Evolutionary conservation across 2,797 vertebrate species (phyloP).

Genomic region (Brachyalestes nurse): DNA sequence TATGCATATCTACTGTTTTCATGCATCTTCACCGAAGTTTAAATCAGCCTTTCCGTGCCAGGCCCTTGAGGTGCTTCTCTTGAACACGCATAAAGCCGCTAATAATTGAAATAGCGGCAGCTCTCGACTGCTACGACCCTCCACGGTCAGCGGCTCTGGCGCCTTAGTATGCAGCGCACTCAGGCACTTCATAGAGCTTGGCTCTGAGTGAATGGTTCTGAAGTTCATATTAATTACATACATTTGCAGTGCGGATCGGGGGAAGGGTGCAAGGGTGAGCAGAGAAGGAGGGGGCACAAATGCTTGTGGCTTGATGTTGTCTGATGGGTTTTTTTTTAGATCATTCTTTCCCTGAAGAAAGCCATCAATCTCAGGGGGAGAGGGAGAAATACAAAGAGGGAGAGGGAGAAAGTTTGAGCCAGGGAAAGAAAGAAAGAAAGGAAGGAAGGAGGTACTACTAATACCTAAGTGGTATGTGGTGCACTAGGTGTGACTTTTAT

Average conservation of each 20-base stretch:
- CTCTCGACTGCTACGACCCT: background rate
- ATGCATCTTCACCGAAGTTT: background rate
- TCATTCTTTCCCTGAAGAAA: constrained; percentile 9
- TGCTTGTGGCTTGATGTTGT: constrained; percentile 8
- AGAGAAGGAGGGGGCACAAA: background rate
- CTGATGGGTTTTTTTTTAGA: constrained; percentile 33
- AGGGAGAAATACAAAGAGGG: background rate
- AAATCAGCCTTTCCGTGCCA: background rate
- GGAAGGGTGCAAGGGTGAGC: background rate
- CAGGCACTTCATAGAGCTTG: constrained; percentile 1
- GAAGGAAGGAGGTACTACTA: too few relatives aligned
- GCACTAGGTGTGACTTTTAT: too few relatives aligned
- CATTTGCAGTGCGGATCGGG: constrained; percentile 9
- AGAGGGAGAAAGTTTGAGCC: background rate
- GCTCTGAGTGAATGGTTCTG: constrained; percentile 6
- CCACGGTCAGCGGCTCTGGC: background rate
- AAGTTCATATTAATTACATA: constrained; percentile 36
- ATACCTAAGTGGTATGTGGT: background rate
- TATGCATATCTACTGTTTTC: background rate
- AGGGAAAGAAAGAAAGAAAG: background rate
- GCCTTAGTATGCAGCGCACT: constrained; percentile 23
- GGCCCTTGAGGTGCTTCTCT: background rate
- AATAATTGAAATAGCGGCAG: background rate
- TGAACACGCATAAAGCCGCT: background rate
- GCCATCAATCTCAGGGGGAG: background rate